Percentiles rank a stretch among this genome's conserved stretches.
These are phyloP conservation scores for Apostichopus californicus DNA, from an alignment of 35 echinoderm and acorn worm genomes.

Conservation along the genomic window DNA sequence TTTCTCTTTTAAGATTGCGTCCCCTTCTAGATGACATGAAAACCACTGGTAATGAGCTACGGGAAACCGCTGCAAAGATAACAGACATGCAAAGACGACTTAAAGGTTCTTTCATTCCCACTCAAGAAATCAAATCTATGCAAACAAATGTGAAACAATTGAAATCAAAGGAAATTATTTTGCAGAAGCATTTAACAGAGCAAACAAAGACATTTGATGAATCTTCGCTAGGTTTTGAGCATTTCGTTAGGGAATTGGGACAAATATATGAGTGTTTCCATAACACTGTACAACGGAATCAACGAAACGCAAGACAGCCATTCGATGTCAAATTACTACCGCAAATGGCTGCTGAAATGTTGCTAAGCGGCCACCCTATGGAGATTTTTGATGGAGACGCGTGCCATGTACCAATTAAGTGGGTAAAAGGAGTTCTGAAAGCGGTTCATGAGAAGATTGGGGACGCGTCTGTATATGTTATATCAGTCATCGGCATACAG, in stretches of 20 bases:
- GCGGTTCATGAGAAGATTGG: constrained; percentile 9
- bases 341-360: neutral
- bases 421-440: constrained; percentile 32
- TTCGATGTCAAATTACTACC: neutral
- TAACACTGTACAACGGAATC: neutral
- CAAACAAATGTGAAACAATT: neutral
- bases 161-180: neutral
- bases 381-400: constrained; percentile 61
- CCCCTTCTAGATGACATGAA: neutral
- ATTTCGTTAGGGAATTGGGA: too few relatives aligned
- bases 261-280: neutral
- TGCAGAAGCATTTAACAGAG: neutral
- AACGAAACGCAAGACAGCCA: neutral
- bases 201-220: neutral
- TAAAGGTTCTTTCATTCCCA: too few relatives aligned
- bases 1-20: neutral
- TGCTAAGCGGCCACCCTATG: constrained; percentile 15
- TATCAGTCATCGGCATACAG: constrained; percentile 60
- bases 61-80: neutral
- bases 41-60: neutral
- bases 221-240: too few relatives aligned
- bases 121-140: neutral
- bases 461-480: constrained; percentile 25
- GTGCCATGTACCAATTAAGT: constrained; percentile 40
- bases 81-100: too few relatives aligned